Evolutionary conservation across 2,888 invertebrate species (phyloP).

Genomic region (Drosophila prolongata): DNA sequence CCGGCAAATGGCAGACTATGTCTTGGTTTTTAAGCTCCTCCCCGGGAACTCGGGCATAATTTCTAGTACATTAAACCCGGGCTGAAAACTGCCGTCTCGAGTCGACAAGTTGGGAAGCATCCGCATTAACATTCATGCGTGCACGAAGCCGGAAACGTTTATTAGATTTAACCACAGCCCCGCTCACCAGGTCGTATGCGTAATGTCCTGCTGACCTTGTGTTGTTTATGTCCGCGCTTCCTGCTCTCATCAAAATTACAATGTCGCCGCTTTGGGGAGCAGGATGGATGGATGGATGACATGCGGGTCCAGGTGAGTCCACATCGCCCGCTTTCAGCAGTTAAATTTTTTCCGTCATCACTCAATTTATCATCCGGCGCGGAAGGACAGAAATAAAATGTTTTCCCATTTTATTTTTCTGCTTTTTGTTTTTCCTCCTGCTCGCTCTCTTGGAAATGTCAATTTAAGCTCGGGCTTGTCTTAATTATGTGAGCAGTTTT

Average conservation of each 20-base stretch:
- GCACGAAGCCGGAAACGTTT: conserved; percentile 68
- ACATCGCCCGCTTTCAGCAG: conserved; percentile 6
- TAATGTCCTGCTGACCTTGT: conserved; percentile 43
- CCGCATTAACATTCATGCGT: conserved; percentile 72
- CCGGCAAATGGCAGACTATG: conserved; percentile 36
- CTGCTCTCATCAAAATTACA: conserved; percentile 22
- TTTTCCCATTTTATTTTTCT: conserved; percentile 24
- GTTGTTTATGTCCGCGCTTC: conserved; percentile 5
- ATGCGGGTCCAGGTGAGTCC: conserved; percentile 11
- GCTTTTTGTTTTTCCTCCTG: background rate
- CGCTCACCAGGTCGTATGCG: conserved; percentile 59
- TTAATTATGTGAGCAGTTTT: conserved; percentile 43
- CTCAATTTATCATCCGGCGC: conserved; percentile 40
- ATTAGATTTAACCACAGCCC: conserved; percentile 59
- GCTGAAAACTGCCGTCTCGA: conserved; percentile 52
- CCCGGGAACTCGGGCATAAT: conserved; percentile 59
- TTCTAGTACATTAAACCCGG: conserved; percentile 65
- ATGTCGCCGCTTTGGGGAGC: conserved; percentile 11
- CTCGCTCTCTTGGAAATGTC: conserved; percentile 34
- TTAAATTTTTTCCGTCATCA: conserved; percentile 27
- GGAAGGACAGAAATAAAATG: conserved; percentile 20
- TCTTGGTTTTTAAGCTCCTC: conserved; percentile 52
- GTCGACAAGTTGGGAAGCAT: conserved; percentile 68
- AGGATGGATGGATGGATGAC: too few relatives aligned
- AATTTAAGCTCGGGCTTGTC: conserved; percentile 40